These are phyloP conservation scores for Cranoglanis bouderius DNA, from an alignment of 2,113 vertebrate genomes.

Conservation along the genomic window DNA sequence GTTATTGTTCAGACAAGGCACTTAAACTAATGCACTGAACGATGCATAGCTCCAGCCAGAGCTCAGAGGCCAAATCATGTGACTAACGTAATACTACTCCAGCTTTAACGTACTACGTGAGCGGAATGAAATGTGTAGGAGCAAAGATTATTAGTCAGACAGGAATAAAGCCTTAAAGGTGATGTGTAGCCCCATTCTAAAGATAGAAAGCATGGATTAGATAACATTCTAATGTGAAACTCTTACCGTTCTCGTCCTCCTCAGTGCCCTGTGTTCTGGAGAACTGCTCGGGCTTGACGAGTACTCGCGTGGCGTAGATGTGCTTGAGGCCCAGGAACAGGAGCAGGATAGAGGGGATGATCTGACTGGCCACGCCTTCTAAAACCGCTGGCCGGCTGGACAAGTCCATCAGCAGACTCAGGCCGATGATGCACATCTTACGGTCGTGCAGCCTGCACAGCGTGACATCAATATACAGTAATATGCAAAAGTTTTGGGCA, in stretches of 20 bases:
- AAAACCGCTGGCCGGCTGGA: slow-evolving; percentile 84
- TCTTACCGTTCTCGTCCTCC: slow-evolving; percentile 88
- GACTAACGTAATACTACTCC: background rate
- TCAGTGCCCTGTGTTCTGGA: slow-evolving; percentile 74
- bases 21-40: background rate
- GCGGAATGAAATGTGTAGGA: background rate
- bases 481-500: too few relatives aligned
- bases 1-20: background rate
- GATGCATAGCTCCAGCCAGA: background rate
- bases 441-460: slow-evolving; percentile 89
- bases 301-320: slow-evolving; percentile 83
- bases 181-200: background rate
- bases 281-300: slow-evolving; percentile 78
- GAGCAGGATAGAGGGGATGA: slow-evolving; percentile 91
- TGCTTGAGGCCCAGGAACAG: slow-evolving; percentile 95
- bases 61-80: background rate
- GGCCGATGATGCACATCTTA: slow-evolving; percentile 96
- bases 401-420: slow-evolving; percentile 91
- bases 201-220: background rate
- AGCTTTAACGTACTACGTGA: background rate
- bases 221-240: background rate
- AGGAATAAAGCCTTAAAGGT: background rate
- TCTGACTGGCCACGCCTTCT: slow-evolving; percentile 83
- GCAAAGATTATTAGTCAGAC: background rate
- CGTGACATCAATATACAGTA: background rate